Percentiles rank a stretch among this genome's conserved stretches.
These are phyloP conservation scores for Pipistrellus pygmaeus DNA, from an alignment of 2,797 vertebrate genomes.

Conservation along the genomic window DNA sequence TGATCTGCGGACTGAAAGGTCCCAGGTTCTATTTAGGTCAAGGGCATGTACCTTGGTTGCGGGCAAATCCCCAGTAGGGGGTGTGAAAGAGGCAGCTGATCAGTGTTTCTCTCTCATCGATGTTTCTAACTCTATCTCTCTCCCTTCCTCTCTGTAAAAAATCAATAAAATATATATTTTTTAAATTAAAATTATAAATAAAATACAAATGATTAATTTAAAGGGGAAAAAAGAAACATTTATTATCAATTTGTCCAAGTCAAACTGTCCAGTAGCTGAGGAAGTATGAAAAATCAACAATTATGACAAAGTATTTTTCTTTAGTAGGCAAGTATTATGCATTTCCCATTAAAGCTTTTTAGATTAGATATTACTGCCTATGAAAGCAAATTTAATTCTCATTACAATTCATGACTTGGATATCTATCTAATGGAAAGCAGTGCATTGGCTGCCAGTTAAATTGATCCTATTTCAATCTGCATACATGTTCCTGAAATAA, in stretches of 20 bases:
- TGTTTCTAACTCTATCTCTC: no score
- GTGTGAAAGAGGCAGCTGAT: no score
- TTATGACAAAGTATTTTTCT: slow-evolving; percentile 65
- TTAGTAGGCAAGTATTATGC: slow-evolving; percentile 36
- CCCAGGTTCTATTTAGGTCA: no score
- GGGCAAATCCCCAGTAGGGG: no score
- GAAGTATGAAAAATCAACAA: slow-evolving; percentile 55
- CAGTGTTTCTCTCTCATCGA: no score
- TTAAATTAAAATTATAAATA: neutral
- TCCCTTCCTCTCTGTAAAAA: no score
- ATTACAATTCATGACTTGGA: slow-evolving; percentile 67
- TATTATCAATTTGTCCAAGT: neutral
- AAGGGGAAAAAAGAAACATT: neutral
- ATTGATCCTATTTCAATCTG: slow-evolving; percentile 58
- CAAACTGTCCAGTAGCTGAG: neutral
- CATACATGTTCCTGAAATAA: slow-evolving; percentile 64
- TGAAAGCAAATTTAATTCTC: slow-evolving; percentile 75
- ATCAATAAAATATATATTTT: no score
- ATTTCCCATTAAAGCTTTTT: slow-evolving; percentile 68
- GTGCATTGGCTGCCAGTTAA: slow-evolving; percentile 70
- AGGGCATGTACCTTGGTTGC: no score
- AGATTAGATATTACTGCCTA: slow-evolving; percentile 45
- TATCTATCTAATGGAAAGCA: slow-evolving; percentile 64
- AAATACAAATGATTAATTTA: neutral
- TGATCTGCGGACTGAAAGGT: no score